A percentile compares a stretch with the other conserved stretches of the same genome.
phyloP scores from a whole-genome alignment of 2,113 vertebrate genomes.

The Leiothrix lutea region DNA sequence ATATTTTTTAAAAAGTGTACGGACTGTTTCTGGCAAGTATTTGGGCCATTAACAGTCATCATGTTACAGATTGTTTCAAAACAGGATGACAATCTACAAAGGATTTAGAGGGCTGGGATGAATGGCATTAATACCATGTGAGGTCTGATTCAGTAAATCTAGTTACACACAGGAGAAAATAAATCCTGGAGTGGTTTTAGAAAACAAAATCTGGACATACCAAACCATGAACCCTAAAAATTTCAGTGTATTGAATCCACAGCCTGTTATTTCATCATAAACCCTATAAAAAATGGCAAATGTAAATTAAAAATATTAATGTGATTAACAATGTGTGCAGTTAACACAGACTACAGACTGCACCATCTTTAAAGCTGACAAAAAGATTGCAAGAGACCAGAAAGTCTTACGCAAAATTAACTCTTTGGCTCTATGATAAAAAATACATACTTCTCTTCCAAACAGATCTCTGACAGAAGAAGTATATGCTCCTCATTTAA shows the following conservation, averaged over 20 bases:
- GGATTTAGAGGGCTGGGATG: not conserved
- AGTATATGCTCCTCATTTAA: not conserved
- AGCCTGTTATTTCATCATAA: not conserved
- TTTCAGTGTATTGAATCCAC: not conserved
- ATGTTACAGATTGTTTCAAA: not conserved
- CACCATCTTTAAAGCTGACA: not conserved
- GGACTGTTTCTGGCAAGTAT: not conserved
- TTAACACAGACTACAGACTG: not conserved
- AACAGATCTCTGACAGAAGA: not conserved
- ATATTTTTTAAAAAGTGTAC: not conserved
- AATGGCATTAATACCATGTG: not conserved
- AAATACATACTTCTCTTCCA: not conserved
- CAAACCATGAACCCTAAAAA: not conserved
- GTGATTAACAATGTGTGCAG: not conserved
- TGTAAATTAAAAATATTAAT: not conserved
- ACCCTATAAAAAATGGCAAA: not conserved
- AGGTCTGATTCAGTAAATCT: not conserved
- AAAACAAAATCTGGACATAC: not conserved
- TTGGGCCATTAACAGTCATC: not conserved
- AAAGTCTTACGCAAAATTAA: not conserved
- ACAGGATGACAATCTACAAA: not conserved
- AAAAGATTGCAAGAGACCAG: not conserved
- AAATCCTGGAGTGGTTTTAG: not conserved
- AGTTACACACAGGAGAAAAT: not conserved
- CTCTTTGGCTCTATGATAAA: not conserved